These are phyloP conservation scores for Strigamia crassipes DNA, from an alignment of 2,888 invertebrate genomes.

Conservation along the genomic window DNA sequence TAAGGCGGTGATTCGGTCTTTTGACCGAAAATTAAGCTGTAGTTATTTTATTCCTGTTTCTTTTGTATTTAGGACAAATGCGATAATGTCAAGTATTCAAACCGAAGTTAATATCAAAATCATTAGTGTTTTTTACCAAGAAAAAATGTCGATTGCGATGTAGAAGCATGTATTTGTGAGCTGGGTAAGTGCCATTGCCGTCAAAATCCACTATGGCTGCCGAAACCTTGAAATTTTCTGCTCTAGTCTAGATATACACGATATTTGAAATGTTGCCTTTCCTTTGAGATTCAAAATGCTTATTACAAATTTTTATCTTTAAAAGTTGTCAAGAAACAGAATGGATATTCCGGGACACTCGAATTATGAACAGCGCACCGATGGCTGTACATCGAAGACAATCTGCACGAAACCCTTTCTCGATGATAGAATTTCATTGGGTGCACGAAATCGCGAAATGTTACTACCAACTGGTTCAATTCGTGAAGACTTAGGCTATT, in stretches of 20 bases:
- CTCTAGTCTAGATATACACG: background rate
- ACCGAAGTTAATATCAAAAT: background rate
- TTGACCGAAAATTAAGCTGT: constrained; percentile 20
- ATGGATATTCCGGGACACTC: background rate
- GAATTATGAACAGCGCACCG: background rate
- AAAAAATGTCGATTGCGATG: background rate
- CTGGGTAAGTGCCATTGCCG: constrained; percentile 27
- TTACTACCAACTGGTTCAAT: background rate
- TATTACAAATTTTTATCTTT: background rate
- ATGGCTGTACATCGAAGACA: background rate
- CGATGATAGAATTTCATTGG: background rate
- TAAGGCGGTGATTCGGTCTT: constrained; percentile 24
- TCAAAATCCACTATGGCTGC: constrained; percentile 31
- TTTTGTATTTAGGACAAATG: constrained; percentile 28
- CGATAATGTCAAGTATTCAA: constrained; percentile 18
- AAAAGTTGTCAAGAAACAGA: background rate
- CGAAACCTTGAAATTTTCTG: constrained; percentile 21
- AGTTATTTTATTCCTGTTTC: constrained; percentile 26
- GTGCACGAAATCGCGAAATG: background rate
- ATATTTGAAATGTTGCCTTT: background rate
- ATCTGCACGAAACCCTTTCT: constrained; percentile 2
- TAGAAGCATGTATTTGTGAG: background rate
- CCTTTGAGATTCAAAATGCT: background rate
- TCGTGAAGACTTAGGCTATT: background rate
- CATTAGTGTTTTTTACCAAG: constrained; percentile 3